These are phyloP conservation scores for Synergus umbraculus DNA, from an alignment of 2,888 invertebrate species.

Conservation along the genomic window DNA sequence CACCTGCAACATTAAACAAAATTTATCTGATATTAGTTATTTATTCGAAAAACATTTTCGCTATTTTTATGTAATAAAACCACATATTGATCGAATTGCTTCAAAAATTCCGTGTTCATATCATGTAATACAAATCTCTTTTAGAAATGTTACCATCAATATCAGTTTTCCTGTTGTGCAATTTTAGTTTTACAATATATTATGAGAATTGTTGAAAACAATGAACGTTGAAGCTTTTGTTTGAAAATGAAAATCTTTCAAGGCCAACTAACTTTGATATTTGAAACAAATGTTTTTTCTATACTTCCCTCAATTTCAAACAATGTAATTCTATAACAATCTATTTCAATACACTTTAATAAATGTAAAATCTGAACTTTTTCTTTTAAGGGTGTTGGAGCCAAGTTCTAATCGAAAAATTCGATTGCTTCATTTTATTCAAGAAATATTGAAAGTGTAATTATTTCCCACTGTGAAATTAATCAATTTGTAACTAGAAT, in stretches of 20 bases:
- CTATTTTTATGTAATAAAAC: too few species aligned
- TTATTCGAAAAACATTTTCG: neutral
- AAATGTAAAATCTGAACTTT: too few species aligned
- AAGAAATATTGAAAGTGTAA: too few species aligned
- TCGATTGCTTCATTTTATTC: too few species aligned
- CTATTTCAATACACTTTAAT: neutral
- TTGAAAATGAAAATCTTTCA: constrained; percentile 7
- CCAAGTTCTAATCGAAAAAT: too few species aligned
- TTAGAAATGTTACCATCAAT: neutral
- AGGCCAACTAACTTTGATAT: neutral
- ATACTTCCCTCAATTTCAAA: neutral
- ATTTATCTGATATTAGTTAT: neutral
- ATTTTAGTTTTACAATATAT: neutral
- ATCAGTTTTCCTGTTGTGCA: neutral
- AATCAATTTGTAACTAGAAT: too few species aligned
- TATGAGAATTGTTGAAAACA: neutral
- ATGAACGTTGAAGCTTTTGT: neutral
- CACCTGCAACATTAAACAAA: constrained; percentile 81
- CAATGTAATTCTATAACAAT: neutral
- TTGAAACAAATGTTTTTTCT: neutral
- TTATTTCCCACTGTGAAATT: too few species aligned
- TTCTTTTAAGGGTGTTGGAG: too few species aligned
- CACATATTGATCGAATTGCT: neutral
- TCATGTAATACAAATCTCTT: neutral
- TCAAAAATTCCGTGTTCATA: neutral